These are phyloP conservation scores for Luffia ferchaultella DNA, from an alignment of 2,888 invertebrate species.

Conservation along the genomic window DNA sequence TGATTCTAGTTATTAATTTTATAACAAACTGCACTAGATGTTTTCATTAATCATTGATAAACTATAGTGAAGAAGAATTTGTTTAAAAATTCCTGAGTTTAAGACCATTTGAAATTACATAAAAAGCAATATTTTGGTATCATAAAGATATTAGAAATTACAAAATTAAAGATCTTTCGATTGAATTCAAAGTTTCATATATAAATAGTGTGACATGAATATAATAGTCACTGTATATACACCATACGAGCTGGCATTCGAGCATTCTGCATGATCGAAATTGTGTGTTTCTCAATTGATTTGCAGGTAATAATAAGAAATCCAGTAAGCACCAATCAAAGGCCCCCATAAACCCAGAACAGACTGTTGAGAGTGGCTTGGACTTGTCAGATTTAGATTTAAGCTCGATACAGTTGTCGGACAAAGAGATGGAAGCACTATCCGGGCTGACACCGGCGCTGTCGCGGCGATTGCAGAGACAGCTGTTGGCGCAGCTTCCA, in stretches of 20 bases:
- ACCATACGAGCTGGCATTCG: constrained; percentile 54
- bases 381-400: constrained; percentile 73
- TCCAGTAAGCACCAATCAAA: constrained; percentile 38
- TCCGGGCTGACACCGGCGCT: constrained; percentile 76
- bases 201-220: too few species aligned
- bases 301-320: constrained; percentile 60
- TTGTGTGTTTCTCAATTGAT: constrained; percentile 60
- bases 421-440: constrained; percentile 74
- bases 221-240: constrained; percentile 58
- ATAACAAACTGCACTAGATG: constrained; percentile 41
- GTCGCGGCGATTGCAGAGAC: constrained; percentile 75
- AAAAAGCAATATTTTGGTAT: too few species aligned
- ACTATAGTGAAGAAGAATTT: background rate
- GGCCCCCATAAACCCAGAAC: constrained; percentile 22
- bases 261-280: constrained; percentile 64
- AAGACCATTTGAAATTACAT: too few species aligned
- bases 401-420: constrained; percentile 72
- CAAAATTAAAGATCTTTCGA: too few species aligned
- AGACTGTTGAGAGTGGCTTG: constrained; percentile 34
- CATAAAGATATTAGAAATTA: too few species aligned
- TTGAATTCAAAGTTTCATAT: too few species aligned
- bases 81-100: too few species aligned
- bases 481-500: constrained; percentile 74
- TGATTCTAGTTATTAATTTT: constrained; percentile 45
- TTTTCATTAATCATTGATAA: constrained; percentile 21